A percentile compares a stretch with the other conserved stretches of the same genome.
Conservation (phyloP, 2,888 invertebrate genomes). For the Macrophya annulata region DNA sequence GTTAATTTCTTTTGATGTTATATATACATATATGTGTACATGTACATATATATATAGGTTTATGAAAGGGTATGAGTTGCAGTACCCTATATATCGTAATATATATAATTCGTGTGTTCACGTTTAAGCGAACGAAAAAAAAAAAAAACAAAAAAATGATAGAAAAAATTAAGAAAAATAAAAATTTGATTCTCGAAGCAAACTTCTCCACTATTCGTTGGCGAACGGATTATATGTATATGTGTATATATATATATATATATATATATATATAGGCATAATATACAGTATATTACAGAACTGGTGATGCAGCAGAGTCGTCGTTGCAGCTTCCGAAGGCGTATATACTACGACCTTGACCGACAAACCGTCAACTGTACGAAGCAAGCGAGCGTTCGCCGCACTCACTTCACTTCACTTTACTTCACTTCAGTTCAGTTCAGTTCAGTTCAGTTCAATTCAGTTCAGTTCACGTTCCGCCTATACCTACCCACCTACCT, state of each 20-base stretch:
- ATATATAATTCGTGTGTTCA: not conserved
- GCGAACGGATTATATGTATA: not conserved
- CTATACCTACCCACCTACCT: not conserved
- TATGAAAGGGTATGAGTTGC: not conserved
- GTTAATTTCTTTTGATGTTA: not conserved
- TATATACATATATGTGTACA: no score
- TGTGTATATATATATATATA: not conserved
- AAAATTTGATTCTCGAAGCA: not conserved
- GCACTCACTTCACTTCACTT: conserved; percentile 11
- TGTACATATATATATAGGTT: no score
- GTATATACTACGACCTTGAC: conserved; percentile 51
- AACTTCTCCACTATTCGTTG: not conserved
- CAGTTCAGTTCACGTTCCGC: not conserved
- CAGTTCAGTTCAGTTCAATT: not conserved
- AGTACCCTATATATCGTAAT: no score
- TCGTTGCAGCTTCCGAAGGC: conserved; percentile 53
- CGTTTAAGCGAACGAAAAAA: not conserved
- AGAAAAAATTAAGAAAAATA: not conserved
- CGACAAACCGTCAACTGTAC: conserved; percentile 48
- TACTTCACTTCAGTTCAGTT: not conserved
- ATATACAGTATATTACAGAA: not conserved
- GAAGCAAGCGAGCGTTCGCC: conserved; percentile 26
- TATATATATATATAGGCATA: not conserved
- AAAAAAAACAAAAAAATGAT: no score
- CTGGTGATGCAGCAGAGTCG: not conserved